Conservation (phyloP, 2,888 invertebrate genomes). For the Maniola hyperantus region DNA sequence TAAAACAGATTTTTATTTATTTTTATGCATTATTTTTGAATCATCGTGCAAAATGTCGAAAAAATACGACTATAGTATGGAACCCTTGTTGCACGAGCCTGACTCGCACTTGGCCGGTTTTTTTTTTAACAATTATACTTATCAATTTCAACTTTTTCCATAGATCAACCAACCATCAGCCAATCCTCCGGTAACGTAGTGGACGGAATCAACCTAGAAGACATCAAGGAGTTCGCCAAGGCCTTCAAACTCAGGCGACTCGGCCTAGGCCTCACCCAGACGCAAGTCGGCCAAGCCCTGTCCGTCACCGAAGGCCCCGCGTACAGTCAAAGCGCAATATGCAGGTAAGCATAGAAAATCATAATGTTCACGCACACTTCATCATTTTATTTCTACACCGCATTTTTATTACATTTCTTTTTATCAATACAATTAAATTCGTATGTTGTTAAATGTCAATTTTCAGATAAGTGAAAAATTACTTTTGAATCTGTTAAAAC, state of each 20-base stretch:
- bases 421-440: neutral
- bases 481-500: slow-evolving; percentile 42
- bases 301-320: slow-evolving; percentile 98
- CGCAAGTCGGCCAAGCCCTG: slow-evolving; percentile 98
- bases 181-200: slow-evolving; percentile 97
- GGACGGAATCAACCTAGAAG: slow-evolving; percentile 98
- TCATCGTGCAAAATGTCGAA: too few species aligned
- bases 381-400: slow-evolving; percentile 19
- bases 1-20: too few species aligned
- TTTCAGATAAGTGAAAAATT: neutral
- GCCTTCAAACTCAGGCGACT: slow-evolving; percentile 97
- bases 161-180: slow-evolving; percentile 96
- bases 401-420: slow-evolving; percentile 29
- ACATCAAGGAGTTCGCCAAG: slow-evolving; percentile 99
- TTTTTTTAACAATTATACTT: too few species aligned
- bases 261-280: slow-evolving; percentile 96
- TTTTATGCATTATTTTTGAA: too few species aligned
- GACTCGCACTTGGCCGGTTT: too few species aligned
- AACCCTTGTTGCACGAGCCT: too few species aligned
- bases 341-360: slow-evolving; percentile 87
- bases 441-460: neutral
- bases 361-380: slow-evolving; percentile 19
- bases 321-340: slow-evolving; percentile 99
- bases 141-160: slow-evolving; percentile 40
- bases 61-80: too few species aligned